A percentile compares a stretch with the other conserved stretches of the same genome.
phyloP scores from a whole-genome alignment of 1,140 invertebrate genomes.

The Zaprionus vittiger region DNA sequence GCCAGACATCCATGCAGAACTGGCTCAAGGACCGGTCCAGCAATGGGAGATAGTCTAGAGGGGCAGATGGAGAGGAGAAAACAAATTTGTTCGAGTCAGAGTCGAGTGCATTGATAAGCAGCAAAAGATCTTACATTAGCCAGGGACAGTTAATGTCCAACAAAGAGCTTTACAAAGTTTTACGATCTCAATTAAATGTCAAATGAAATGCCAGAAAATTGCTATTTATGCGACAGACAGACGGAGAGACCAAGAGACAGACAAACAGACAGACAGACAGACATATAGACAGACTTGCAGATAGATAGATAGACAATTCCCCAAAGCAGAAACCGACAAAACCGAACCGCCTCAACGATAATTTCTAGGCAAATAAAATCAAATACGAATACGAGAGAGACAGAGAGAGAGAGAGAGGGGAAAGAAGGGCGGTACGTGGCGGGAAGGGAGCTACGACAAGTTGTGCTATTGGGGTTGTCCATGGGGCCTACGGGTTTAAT shows the following conservation, averaged over 20 bases:
- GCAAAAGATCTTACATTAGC: conserved; percentile 76
- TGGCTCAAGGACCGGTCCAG: conserved; percentile 42
- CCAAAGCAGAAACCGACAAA: conserved; percentile 32
- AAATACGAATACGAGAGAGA: conserved; percentile 57
- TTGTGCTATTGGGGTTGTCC: conserved; percentile 22
- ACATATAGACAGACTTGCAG: neutral
- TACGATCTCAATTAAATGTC: conserved; percentile 83
- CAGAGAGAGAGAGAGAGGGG: neutral
- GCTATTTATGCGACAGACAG: conserved; percentile 77
- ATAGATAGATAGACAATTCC: conserved; percentile 18
- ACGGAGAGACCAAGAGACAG: conserved; percentile 14
- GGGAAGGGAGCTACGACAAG: neutral
- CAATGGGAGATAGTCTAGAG: neutral
- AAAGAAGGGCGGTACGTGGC: neutral
- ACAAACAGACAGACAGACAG: conserved; percentile 1
- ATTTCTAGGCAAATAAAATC: conserved; percentile 80
- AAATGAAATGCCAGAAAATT: conserved; percentile 83
- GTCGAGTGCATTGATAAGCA: conserved; percentile 66
- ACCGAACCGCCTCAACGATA: conserved; percentile 55
- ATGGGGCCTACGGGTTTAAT: conserved; percentile 70
- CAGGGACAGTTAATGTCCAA: conserved; percentile 63
- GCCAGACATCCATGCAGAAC: conserved; percentile 37
- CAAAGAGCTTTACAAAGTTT: conserved; percentile 81
- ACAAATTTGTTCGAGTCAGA: conserved; percentile 59
- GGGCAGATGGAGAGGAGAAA: conserved; percentile 11